Percentiles rank a stretch among this genome's conserved stretches.
Evolutionary conservation across 2,113 vertebrate species (phyloP).

Genomic region (Grammomys dolichurus): DNA sequence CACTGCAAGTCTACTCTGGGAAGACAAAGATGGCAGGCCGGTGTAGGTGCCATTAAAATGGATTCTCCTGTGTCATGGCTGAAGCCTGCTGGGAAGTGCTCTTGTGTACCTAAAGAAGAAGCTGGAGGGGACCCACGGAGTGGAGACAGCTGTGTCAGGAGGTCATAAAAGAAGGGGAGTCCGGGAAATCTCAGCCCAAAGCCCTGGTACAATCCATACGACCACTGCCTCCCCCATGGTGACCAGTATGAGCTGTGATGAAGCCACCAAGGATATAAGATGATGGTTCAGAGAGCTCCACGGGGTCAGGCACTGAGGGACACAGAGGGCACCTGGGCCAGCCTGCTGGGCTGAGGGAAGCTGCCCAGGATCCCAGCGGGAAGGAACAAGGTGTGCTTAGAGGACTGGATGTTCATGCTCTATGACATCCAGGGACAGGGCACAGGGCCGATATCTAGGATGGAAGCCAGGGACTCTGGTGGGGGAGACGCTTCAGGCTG

Average conservation of each 20-base stretch:
- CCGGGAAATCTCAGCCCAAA: background rate
- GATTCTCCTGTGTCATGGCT: fast-evolving
- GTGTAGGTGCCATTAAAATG: background rate
- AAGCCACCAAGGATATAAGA: background rate
- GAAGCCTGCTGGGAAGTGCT: background rate
- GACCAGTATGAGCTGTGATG: fast-evolving
- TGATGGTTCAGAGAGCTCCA: background rate
- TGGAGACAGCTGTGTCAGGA: background rate
- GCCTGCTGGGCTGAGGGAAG: background rate
- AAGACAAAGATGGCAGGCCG: background rate
- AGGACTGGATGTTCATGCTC: no score
- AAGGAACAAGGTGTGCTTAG: background rate
- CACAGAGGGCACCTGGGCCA: background rate
- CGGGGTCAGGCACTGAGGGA: background rate
- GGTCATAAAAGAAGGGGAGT: background rate
- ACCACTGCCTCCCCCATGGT: background rate
- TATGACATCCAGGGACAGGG: background rate
- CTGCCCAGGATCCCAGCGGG: background rate
- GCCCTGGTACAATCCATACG: background rate
- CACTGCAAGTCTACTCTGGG: background rate
- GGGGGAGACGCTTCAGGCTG: background rate
- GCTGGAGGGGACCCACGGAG: background rate
- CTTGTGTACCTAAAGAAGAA: background rate
- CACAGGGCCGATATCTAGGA: background rate
- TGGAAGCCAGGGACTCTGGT: background rate